These are phyloP conservation scores for Lasioglossum lativentre DNA, from an alignment of 2,888 invertebrate species.

Conservation along the genomic window DNA sequence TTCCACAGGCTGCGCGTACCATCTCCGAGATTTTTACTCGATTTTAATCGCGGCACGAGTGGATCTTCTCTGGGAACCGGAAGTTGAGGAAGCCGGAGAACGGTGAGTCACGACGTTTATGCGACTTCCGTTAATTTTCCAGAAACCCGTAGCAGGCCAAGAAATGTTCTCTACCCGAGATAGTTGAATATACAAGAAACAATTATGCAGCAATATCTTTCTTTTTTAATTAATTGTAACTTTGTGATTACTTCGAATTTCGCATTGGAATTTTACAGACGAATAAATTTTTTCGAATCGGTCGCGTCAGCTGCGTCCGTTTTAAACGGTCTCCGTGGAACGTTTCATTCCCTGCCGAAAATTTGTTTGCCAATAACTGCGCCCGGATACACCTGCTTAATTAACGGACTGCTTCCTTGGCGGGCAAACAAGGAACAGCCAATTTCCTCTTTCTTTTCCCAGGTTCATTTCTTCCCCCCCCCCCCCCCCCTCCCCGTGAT, in stretches of 20 bases:
- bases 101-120: neutral
- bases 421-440: constrained; percentile 41
- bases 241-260: no score
- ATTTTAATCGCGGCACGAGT: neutral
- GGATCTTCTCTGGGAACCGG: neutral
- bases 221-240: no score
- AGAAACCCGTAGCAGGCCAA: neutral
- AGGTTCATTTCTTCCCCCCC: neutral
- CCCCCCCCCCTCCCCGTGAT: neutral
- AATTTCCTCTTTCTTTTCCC: constrained; percentile 29
- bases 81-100: neutral
- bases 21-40: neutral
- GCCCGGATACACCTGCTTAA: constrained; percentile 54
- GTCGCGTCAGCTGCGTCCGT: no score
- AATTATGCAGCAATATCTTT: neutral
- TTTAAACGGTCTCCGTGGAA: constrained; percentile 16
- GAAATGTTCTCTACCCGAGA: neutral
- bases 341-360: neutral
- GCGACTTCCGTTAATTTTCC: neutral
- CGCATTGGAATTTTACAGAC: no score
- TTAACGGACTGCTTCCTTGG: constrained; percentile 56
- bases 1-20: neutral
- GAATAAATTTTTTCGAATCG: no score
- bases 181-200: neutral
- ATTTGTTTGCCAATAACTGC: constrained; percentile 26